Base-by-base conservation (phyloP, 2,113 vertebrate species). In the Tenebrosternarchus preto region DNA sequence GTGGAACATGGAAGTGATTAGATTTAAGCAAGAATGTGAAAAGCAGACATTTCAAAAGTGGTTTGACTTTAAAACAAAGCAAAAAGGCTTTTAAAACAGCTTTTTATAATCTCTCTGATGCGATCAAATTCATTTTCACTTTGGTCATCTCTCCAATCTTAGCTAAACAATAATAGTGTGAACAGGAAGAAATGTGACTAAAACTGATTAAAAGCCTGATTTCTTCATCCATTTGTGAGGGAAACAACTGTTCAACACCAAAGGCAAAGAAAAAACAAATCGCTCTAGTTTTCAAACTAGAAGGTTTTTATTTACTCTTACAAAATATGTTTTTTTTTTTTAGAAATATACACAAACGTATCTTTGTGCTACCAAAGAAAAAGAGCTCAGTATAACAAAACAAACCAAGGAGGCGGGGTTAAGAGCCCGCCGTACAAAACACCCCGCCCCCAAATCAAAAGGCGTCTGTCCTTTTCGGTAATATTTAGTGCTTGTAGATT, bases 251-350 rank as follows among this genome's bases (percentile, higher is more conserved):
- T 53, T 72, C 17, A 56, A 61, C 31, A 11, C 68, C 25, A 25
- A 33, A 22, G 46, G 19, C 61, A 57, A 69, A 73, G n/a, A 86
- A 25, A 74, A 31, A 77, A 31, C 50, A 15, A 2, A 88, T 33
- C 72, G 78, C 39, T 70, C 56, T 53, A 43, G 25, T 85, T 80
- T 57, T 63, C 66, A 73, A 83, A 82, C 81, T 93, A 95, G 95
- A 95, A 95, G 87, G 87, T 94, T 95, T 94, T 96, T 95, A 96
- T 96, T 93, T 91, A 94, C 94, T 94, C 80, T 92, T 95, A 96
- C 96, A 96, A 96, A 97, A 96, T 95, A 91, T 88, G 87, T 90
- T 82, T 69, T 71, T 75, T 89, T 91, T 90, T 92, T 93, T 94
- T 92, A 95, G 95, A 97, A 94, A 93, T 92, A 94, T 94, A 92